Evolutionary conservation across 2,113 vertebrate species (phyloP).

Genomic region (Hiodon alosoides): DNA sequence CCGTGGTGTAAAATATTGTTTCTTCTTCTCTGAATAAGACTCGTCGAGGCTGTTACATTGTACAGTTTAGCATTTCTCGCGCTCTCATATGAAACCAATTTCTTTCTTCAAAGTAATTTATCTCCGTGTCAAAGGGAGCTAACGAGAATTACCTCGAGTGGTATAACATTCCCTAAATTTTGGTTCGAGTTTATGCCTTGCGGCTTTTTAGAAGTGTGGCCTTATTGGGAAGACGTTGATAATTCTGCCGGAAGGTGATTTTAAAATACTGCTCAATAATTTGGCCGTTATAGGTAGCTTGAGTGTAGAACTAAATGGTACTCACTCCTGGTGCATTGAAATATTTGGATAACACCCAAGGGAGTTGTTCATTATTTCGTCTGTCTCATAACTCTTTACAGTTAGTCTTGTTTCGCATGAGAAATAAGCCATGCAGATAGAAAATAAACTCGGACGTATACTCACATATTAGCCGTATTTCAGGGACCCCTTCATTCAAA

Average conservation of each 20-base stretch:
- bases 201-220: not conserved
- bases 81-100: constrained; percentile 6
- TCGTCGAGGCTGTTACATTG: not conserved
- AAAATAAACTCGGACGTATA: too few species aligned
- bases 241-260: too few species aligned
- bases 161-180: not conserved
- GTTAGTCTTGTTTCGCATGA: too few species aligned
- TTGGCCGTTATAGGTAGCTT: too few species aligned
- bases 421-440: too few species aligned
- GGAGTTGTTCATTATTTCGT: not conserved
- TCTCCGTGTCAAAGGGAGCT: constrained; percentile 2
- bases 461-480: too few species aligned
- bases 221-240: not conserved
- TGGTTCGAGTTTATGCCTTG: not conserved
- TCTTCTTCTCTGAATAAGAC: not conserved
- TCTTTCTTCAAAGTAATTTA: not conserved
- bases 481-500: too few species aligned
- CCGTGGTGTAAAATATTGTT: not conserved
- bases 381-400: too few species aligned
- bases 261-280: too few species aligned
- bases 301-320: too few species aligned
- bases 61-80: not conserved
- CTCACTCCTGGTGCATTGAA: too few species aligned
- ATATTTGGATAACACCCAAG: not conserved
- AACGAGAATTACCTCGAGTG: constrained; percentile 4